Percentiles rank a stretch among this genome's conserved stretches.
Conservation (phyloP, 2,888 invertebrate species). For the Gastracanthus pulcherrimus region DNA sequence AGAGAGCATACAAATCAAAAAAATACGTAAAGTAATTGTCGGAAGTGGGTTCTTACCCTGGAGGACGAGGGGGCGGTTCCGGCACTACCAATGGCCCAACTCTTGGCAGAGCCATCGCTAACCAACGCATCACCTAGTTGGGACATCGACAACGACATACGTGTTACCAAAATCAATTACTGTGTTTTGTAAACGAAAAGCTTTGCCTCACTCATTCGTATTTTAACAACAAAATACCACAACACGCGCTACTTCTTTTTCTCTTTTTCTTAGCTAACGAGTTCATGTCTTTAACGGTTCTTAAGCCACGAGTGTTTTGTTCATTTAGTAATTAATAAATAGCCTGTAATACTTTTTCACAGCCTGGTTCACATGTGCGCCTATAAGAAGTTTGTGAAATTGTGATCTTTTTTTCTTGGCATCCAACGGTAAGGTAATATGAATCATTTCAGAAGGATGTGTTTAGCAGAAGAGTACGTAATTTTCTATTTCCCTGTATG, state of each 20-base stretch:
- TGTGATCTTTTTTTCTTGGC: background rate
- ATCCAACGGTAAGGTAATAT: too few relatives aligned
- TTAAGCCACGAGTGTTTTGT: background rate
- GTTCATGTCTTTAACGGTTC: background rate
- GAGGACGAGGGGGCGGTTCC: conserved; percentile 79
- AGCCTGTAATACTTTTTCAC: conserved; percentile 73
- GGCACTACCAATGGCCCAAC: conserved; percentile 78
- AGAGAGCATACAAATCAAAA: conserved; percentile 69
- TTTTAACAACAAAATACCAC: conserved; percentile 35
- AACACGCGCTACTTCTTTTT: conserved; percentile 10
- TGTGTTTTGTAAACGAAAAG: conserved; percentile 30
- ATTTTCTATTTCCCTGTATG: background rate
- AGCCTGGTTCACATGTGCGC: conserved; percentile 58
- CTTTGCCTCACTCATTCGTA: conserved; percentile 47
- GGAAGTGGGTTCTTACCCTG: conserved; percentile 81
- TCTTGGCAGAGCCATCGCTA: conserved; percentile 77
- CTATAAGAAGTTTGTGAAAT: conserved; percentile 14
- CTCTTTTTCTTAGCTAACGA: background rate
- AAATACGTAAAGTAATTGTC: conserved; percentile 74
- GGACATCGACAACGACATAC: conserved; percentile 75
- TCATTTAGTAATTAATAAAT: background rate
- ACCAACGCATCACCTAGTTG: conserved; percentile 77
- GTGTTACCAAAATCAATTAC: conserved; percentile 74
- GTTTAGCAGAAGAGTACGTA: conserved; percentile 39
- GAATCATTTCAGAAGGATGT: conserved; percentile 25